These are phyloP conservation scores for Strigamia maritima DNA, from an alignment of 2,888 invertebrate species.

Conservation along the genomic window DNA sequence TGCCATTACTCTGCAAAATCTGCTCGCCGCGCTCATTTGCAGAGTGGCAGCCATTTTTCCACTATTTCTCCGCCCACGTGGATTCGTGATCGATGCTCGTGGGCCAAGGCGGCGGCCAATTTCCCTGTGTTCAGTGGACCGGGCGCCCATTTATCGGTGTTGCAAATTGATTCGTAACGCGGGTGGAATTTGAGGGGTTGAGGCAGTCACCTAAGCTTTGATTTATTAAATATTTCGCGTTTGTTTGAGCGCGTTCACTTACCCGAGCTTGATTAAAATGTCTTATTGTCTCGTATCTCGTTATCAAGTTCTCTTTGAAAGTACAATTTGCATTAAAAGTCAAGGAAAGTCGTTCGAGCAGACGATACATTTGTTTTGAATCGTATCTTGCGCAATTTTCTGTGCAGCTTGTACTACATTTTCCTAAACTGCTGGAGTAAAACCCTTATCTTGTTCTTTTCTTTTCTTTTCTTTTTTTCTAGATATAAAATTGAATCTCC, in stretches of 20 bases:
- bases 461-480: background rate
- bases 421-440: conserved; percentile 6
- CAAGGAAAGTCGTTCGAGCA: conserved; percentile 3
- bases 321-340: conserved; percentile 24
- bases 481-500: conserved; percentile 34
- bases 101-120: conserved; percentile 24
- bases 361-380: conserved; percentile 6
- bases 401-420: background rate
- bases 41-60: conserved; percentile 32
- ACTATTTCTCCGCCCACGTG: conserved; percentile 21
- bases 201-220: background rate
- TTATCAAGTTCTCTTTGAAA: background rate
- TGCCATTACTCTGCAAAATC: conserved; percentile 29
- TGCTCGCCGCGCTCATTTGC: conserved; percentile 25
- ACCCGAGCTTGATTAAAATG: conserved; percentile 12
- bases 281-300: conserved; percentile 27
- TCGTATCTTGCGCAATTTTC: background rate
- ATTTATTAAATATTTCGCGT: conserved; percentile 12
- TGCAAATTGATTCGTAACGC: conserved; percentile 34
- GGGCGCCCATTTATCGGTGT: conserved; percentile 27
- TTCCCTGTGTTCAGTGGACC: conserved; percentile 34
- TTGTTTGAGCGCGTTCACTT: conserved; percentile 1
- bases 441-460: background rate
- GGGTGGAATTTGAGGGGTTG: conserved; percentile 16
- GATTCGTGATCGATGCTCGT: conserved; percentile 27